phyloP scores from a whole-genome alignment of 92 coral and sea anemone species.

The Parazoanthus darwini region DNA sequence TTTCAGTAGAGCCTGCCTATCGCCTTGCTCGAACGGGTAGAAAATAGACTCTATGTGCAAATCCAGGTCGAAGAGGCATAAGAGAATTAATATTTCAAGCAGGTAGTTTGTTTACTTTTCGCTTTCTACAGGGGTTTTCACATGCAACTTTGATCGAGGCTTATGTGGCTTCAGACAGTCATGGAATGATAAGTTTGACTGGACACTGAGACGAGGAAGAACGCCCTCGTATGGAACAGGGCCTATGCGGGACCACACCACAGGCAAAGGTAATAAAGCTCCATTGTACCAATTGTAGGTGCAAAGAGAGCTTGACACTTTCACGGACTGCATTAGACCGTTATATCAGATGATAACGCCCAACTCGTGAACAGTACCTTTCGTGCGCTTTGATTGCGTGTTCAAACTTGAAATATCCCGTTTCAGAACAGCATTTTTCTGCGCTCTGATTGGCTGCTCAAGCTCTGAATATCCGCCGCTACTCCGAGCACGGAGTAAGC shows the following conservation, averaged over 20 bases:
- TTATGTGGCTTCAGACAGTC: slow-evolving; percentile 24
- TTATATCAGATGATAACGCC: not conserved
- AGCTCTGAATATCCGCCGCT: no score
- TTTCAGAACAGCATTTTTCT: no score
- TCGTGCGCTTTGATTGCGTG: no score
- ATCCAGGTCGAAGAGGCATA: not conserved
- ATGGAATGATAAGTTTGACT: slow-evolving; percentile 14
- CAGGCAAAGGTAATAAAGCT: slow-evolving; percentile 2
- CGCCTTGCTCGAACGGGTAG: no score
- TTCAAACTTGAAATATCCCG: no score
- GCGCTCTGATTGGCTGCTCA: no score
- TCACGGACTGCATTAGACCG: no score
- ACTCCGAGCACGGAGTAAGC: no score
- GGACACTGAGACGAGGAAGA: slow-evolving; percentile 14
- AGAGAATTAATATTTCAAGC: not conserved
- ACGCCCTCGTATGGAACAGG: slow-evolving; percentile 37
- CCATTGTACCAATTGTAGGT: not conserved
- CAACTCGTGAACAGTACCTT: not conserved
- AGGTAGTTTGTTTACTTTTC: not conserved
- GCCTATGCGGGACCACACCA: slow-evolving; percentile 32
- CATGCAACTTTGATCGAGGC: slow-evolving; percentile 27
- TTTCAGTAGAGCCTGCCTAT: no score
- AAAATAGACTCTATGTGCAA: no score
- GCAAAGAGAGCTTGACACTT: not conserved
- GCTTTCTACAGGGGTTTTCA: not conserved